Percentiles rank a stretch among this genome's conserved stretches.
Evolutionary conservation across 1,140 invertebrate species (phyloP).

Genomic region (Tetragnatha versicolor): DNA sequence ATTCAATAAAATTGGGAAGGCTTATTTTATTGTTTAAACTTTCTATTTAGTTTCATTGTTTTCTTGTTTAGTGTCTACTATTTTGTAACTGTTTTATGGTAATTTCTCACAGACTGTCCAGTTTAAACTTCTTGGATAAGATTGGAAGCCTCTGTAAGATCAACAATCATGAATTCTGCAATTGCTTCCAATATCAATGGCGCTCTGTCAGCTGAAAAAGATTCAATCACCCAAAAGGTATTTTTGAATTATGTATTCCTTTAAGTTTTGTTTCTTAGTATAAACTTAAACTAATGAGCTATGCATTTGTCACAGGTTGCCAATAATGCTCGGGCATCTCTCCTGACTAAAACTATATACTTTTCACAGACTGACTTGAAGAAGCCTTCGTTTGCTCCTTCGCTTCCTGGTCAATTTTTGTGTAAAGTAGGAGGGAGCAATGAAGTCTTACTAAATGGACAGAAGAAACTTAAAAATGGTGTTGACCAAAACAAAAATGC

Average conservation of each 20-base stretch:
- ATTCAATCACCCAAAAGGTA: slow-evolving; percentile 17
- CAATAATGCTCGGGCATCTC: slow-evolving; percentile 36
- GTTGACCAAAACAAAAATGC: slow-evolving; percentile 49
- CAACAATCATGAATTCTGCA: slow-evolving; percentile 25
- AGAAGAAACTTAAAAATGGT: slow-evolving; percentile 24
- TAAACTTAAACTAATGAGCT: too few species aligned
- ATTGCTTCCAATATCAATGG: slow-evolving; percentile 42
- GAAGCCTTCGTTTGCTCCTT: background rate
- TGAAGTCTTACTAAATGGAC: background rate
- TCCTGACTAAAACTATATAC: slow-evolving; percentile 37
- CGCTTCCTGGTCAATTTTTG: slow-evolving; percentile 34
- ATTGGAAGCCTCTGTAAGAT: too few species aligned
- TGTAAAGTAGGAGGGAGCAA: background rate
- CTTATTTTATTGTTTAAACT: background rate
- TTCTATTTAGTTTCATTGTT: background rate
- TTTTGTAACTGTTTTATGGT: background rate
- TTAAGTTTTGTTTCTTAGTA: too few species aligned
- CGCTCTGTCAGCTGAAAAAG: background rate
- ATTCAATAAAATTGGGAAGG: background rate
- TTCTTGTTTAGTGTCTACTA: background rate
- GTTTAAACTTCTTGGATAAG: background rate
- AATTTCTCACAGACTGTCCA: background rate
- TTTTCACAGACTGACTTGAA: slow-evolving; percentile 44
- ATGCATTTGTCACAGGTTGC: slow-evolving; percentile 22
- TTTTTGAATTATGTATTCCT: too few species aligned